Conservation (phyloP, 2,113 vertebrate genomes). For the Siniperca chuatsi region DNA sequence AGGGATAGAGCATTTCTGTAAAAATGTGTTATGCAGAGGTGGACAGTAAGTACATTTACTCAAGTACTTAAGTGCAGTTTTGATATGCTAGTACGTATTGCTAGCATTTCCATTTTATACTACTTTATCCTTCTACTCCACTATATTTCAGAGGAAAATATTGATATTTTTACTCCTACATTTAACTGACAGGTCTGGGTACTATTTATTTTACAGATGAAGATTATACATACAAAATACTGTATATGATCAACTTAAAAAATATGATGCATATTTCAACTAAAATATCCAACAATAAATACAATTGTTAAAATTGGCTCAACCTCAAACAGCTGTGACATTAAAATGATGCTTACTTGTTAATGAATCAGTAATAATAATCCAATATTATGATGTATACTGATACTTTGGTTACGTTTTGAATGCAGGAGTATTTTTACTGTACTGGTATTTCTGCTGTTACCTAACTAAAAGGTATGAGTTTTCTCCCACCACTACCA, state of each 20-base stretch:
- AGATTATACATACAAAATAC: neutral
- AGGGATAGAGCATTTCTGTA: too few species aligned
- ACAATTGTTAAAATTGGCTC: neutral
- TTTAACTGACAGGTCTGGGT: too few species aligned
- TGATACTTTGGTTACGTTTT: too few species aligned
- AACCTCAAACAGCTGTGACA: neutral
- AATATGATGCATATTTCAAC: neutral
- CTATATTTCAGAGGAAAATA: neutral
- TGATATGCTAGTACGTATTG: neutral
- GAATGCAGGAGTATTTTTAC: neutral
- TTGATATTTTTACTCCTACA: too few species aligned
- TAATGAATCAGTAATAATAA: neutral
- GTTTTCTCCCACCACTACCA: neutral
- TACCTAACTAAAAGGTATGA: neutral
- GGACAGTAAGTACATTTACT: too few species aligned
- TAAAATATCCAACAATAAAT: neutral
- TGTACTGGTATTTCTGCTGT: neutral
- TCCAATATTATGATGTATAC: neutral
- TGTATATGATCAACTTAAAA: neutral
- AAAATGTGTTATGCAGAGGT: neutral
- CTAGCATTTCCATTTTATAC: neutral
- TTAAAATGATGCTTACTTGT: neutral
- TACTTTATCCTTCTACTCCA: neutral
- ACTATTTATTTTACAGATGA: neutral
- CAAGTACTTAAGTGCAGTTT: neutral